Evolutionary conservation across 1,140 invertebrate species (phyloP), one percentile per base, ranked within the genome.

Genomic region (Mycetomoellerius zeteki): DNA sequence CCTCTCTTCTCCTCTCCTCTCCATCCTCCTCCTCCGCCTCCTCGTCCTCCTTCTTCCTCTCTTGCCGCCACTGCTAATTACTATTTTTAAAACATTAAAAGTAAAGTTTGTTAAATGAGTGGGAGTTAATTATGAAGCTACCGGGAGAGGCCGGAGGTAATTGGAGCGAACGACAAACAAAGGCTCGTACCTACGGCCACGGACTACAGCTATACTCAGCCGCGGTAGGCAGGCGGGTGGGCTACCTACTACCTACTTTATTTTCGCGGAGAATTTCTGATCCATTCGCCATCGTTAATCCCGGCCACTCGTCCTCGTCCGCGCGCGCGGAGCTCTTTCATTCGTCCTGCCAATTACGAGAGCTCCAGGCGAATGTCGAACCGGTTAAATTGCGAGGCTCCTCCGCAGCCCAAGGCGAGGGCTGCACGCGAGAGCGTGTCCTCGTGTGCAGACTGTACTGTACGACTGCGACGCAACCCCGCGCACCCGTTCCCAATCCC

Each of bases 11-110:
- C 65, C 65, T 69, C 60, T 77, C 85, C 52, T 65, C 50, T 60
- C 80, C 71, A 54, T 73, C 85, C 85, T 71, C 82, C 43, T 77
- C 21, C 85, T 81, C 80, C 87, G 86, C 69, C 72, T 30, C 77
- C 85, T 86, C 88, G 73, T 88, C 76, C 78, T 86, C 86, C 85
- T 89, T 88, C 89, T 91, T 90, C 82, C 90, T 89, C 89, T 85
- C 86, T 91, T 91, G 87, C 91, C 91, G 88, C 86, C 86, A 91
- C 89, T 95, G 94, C 95, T 95, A 95, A 95, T 95, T 95, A 95
- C 95, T 95, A 95, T 95, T 95, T 95, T 95, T 95, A 94, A 95
- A 95, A 95, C 95, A 95, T 95, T 95, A 95, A 95, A 95, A 95
- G 94, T 95, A 95, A 95, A 95, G 94, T 95, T 95, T 95, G 95